Evolutionary conservation across 2,888 invertebrate species (phyloP).

Genomic region (Habrosyne pyritoides): DNA sequence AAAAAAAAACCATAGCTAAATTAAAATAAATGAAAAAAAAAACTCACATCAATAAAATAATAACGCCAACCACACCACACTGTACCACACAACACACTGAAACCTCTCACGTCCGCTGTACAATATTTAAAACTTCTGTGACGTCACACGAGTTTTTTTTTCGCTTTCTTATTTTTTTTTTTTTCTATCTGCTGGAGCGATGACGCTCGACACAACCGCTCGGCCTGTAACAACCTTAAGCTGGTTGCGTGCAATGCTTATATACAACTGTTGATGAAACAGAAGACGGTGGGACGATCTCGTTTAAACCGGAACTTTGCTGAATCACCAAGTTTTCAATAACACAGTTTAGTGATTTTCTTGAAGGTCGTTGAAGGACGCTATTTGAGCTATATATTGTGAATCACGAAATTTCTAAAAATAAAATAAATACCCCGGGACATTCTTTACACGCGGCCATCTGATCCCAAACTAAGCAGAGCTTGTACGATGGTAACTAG

Average conservation of each 20-base stretch:
- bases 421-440: too few species aligned
- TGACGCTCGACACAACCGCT: background rate
- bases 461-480: too few species aligned
- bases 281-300: background rate
- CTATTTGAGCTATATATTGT: too few species aligned
- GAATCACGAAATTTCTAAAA: too few species aligned
- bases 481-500: too few species aligned
- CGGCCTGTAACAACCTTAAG: slow-evolving; percentile 35
- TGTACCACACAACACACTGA: slow-evolving; percentile 44
- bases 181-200: background rate
- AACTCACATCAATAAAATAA: slow-evolving; percentile 29
- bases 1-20: background rate
- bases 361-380: too few species aligned
- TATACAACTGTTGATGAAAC: slow-evolving; percentile 47
- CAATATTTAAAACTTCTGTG: slow-evolving; percentile 3
- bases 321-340: background rate
- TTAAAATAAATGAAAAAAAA: slow-evolving; percentile 11
- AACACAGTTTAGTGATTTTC: too few species aligned
- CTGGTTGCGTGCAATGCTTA: slow-evolving; percentile 28
- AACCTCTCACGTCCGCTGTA: slow-evolving; percentile 15
- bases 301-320: background rate
- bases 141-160: background rate
- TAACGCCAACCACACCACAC: slow-evolving; percentile 43
- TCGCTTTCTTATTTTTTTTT: slow-evolving; percentile 3
- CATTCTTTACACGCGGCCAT: too few species aligned